These are phyloP conservation scores for Vulpes lagopus DNA, from an alignment of 2,113 vertebrate species.

Conservation along the genomic window DNA sequence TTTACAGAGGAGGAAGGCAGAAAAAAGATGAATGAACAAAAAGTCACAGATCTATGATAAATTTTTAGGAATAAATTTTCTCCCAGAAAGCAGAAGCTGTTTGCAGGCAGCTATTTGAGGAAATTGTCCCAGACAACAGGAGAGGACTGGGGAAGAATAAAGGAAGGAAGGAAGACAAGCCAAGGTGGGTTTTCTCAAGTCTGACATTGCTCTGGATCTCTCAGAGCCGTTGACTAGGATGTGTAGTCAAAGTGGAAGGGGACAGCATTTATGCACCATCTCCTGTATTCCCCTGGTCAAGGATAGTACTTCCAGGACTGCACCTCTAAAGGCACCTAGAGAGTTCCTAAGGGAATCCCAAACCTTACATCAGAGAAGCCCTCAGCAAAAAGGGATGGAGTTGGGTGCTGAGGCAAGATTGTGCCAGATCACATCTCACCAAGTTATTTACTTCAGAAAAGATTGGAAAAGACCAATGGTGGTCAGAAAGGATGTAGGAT, in stretches of 20 bases:
- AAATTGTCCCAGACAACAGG: neutral
- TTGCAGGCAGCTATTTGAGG: neutral
- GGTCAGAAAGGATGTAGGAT: neutral
- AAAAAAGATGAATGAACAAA: neutral
- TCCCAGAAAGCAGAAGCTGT: neutral
- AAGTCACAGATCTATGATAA: neutral
- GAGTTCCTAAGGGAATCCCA: neutral
- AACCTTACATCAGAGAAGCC: neutral
- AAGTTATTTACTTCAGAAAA: neutral
- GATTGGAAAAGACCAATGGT: neutral
- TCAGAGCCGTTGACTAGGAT: neutral
- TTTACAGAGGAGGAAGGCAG: neutral
- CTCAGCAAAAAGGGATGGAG: neutral
- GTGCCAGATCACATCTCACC: neutral
- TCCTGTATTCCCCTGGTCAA: neutral
- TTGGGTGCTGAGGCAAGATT: neutral
- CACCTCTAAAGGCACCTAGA: neutral
- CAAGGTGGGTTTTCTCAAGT: neutral
- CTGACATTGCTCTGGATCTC: no score
- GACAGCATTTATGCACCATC: neutral
- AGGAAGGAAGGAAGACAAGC: neutral
- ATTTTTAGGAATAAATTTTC: neutral
- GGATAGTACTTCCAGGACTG: no score
- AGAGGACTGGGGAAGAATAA: neutral
- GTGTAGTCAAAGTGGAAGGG: no score